Evolutionary conservation across 2,797 vertebrate genomes (phyloP), one percentile per base, ranked within the genome.

Genomic region (Gephyroberyx darwinii): DNA sequence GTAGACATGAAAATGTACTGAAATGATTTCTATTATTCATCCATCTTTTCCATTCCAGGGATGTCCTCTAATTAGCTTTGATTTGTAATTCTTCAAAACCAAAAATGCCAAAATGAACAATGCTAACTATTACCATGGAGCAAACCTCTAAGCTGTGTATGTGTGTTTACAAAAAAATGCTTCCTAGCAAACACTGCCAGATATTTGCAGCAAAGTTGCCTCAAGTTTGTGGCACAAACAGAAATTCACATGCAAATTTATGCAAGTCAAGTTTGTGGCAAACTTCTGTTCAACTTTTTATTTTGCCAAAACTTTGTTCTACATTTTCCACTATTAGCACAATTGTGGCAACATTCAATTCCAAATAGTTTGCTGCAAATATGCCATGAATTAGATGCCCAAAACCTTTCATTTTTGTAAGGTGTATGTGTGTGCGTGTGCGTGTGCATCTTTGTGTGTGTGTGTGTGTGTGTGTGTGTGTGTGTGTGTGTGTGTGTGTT

Each of bases 11-110:
- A 67, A 77, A 62, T 39, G 48, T 56, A 69, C n/a, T 69, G 35
- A 41, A 63, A 39, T 17, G 60, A 41, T 57, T 41, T 74, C 14
- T 61, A 55, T 79, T 67, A 60, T 78, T 74, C 43, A 78, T 78
- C 33, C 50, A 30, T 13, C 55, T 14, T 75, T 39, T 41, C 20
- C 43, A 30, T 71, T 65, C 8, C 26, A 65, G 47, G 20, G 35
- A 75, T 48, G 52, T 52, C 8, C 30, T 33, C 26, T 26, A 22
- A 37, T 71, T 53, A 30, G 17, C 43, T 77, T 52, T 56, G 16
- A 59, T 67, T 67, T 45, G 5, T 65, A 57, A 59, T 56, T 75
- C 33, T 39, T 33, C 9, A n/a, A 31, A 74, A 47, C 0, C 19
- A 62, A 43, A 76, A 65, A 43, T 13, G 41, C 4, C 41, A 43